phyloP scores from a whole-genome alignment of 2,113 vertebrate species.

The human (Homo sapiens) region DNA sequence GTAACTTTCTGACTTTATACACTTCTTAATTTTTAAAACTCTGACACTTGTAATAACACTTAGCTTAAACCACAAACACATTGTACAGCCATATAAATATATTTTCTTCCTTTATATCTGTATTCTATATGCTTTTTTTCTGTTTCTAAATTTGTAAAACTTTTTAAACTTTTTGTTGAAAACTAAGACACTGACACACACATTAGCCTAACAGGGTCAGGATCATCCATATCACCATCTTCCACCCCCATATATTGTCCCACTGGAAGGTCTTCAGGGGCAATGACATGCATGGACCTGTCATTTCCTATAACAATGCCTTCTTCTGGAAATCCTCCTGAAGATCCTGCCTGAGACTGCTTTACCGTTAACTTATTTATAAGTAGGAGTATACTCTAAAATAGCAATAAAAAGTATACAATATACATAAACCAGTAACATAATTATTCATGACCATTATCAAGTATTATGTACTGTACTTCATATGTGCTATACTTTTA shows the following conservation, averaged over 20 bases:
- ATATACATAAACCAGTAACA: not conserved
- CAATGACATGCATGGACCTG: not conserved
- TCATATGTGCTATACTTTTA: not conserved
- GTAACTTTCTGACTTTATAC: not conserved
- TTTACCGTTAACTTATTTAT: not conserved
- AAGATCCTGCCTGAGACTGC: not conserved
- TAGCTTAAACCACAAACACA: not conserved
- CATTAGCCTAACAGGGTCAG: not conserved
- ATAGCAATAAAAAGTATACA: not conserved
- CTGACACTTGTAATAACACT: not conserved
- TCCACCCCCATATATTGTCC: not conserved
- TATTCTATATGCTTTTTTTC: not conserved
- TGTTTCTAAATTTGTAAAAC: not conserved
- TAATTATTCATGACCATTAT: not conserved
- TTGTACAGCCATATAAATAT: not conserved
- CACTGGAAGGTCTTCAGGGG: not conserved
- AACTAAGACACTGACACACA: not conserved
- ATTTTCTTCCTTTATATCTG: not conserved
- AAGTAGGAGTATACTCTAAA: not conserved
- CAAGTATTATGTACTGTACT: not conserved
- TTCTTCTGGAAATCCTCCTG: not conserved
- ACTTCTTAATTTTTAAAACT: not conserved
- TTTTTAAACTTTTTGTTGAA: not conserved
- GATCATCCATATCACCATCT: not conserved
- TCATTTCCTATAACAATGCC: not conserved